phyloP scores from a whole-genome alignment of 2,888 invertebrate species.

The Drosophila sordidapex region DNA sequence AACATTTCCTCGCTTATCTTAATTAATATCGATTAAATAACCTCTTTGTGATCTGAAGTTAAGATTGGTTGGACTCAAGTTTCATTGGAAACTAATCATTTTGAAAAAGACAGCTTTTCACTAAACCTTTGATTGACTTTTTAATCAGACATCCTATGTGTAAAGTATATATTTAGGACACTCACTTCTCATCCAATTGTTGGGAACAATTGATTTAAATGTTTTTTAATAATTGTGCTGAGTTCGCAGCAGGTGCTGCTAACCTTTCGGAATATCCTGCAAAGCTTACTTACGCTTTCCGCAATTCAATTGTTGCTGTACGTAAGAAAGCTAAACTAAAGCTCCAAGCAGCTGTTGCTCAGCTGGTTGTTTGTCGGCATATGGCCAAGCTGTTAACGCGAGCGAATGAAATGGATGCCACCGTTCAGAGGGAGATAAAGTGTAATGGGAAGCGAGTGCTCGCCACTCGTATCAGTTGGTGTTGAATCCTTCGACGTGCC shows the following conservation, averaged over 20 bases:
- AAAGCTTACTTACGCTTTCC: slow-evolving; percentile 1
- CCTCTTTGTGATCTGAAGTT: background rate
- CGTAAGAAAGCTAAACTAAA: slow-evolving; percentile 3
- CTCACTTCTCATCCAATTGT: background rate
- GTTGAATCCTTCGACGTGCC: slow-evolving; percentile 77
- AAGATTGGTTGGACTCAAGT: background rate
- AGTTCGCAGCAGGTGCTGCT: background rate
- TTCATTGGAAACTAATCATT: background rate
- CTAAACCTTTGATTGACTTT: background rate
- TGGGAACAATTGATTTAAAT: background rate
- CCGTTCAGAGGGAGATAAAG: background rate
- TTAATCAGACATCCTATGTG: background rate
- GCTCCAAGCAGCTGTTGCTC: slow-evolving; percentile 33
- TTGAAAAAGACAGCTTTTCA: background rate
- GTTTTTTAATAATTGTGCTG: background rate
- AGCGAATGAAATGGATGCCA: slow-evolving; percentile 9
- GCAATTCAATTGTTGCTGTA: slow-evolving; percentile 10
- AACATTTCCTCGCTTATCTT: background rate
- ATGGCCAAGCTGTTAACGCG: background rate
- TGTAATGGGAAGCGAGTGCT: slow-evolving; percentile 23
- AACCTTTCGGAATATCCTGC: background rate
- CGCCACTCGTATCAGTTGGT: slow-evolving; percentile 70
- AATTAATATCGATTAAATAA: background rate
- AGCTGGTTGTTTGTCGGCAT: background rate
- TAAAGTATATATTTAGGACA: background rate